These are phyloP conservation scores for Ptyas mucosa DNA, from an alignment of 2,113 vertebrate genomes.

Conservation along the genomic window DNA sequence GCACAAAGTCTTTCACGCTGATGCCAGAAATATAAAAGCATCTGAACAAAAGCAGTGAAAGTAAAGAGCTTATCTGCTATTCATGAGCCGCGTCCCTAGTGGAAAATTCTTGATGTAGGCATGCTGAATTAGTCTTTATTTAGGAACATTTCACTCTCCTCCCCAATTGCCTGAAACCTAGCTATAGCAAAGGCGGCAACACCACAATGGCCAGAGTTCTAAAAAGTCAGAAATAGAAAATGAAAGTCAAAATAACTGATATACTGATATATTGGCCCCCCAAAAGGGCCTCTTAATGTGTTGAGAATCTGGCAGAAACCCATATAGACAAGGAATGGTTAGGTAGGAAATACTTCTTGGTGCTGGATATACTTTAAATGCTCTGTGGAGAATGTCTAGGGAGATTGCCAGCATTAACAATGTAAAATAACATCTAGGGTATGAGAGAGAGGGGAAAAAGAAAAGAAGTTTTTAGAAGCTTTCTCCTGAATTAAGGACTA, in stretches of 20 bases:
- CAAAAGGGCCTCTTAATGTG: neutral
- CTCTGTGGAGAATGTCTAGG: conserved; percentile 5
- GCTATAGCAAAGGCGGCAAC: neutral
- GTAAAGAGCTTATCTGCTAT: neutral
- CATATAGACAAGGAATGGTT: neutral
- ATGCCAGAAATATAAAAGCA: neutral
- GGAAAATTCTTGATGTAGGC: neutral
- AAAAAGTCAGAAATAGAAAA: accelerated
- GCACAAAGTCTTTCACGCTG: neutral
- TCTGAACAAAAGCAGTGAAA: neutral
- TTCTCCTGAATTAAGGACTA: conserved; percentile 12
- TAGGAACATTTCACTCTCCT: neutral
- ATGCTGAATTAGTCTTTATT: neutral
- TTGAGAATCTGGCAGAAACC: neutral
- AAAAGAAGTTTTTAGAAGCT: neutral
- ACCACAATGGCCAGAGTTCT: neutral
- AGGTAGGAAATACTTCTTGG: neutral
- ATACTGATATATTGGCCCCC: neutral
- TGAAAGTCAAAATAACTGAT: neutral
- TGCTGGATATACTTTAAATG: neutral
- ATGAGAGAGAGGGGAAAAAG: neutral
- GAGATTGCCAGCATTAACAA: conserved; percentile 7
- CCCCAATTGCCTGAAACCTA: neutral
- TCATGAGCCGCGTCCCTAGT: neutral
- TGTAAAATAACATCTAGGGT: neutral